phyloP scores from a whole-genome alignment of 2,888 invertebrate genomes.

The Trissolcus brochymenae region DNA sequence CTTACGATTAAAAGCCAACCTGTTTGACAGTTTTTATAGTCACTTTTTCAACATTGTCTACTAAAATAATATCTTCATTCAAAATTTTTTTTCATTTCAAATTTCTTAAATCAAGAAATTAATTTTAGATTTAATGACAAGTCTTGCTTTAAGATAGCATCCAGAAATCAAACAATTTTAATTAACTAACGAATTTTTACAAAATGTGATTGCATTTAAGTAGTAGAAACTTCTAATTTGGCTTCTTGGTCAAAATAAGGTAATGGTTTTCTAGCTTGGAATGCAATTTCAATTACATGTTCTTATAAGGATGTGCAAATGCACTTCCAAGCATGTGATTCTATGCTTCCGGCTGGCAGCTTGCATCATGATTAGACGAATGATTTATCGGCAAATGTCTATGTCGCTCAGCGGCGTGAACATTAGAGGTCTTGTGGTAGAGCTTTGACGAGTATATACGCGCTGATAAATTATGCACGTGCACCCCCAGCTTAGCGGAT shows the following conservation, averaged over 20 bases:
- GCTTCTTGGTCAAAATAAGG: slow-evolving; percentile 16
- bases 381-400: slow-evolving; percentile 56
- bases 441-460: slow-evolving; percentile 51
- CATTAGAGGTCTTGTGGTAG: slow-evolving; percentile 51
- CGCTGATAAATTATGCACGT: slow-evolving; percentile 53
- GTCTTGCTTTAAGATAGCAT: too few relatives aligned
- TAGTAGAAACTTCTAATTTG: too few relatives aligned
- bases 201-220: not conserved
- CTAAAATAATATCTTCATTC: too few relatives aligned
- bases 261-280: slow-evolving; percentile 10
- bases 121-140: too few relatives aligned
- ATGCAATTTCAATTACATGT: slow-evolving; percentile 33
- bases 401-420: slow-evolving; percentile 42
- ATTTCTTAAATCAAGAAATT: too few relatives aligned
- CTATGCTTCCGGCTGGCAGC: slow-evolving; percentile 28
- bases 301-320: slow-evolving; percentile 38
- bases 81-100: too few relatives aligned
- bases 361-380: slow-evolving; percentile 54
- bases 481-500: slow-evolving; percentile 30
- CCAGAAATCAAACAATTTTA: too few relatives aligned
- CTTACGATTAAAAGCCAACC: too few relatives aligned
- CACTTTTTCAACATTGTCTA: too few relatives aligned
- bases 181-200: too few relatives aligned
- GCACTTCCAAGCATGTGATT: slow-evolving; percentile 37
- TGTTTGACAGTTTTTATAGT: too few relatives aligned